A percentile compares a stretch with the other conserved stretches of the same genome.
These are phyloP conservation scores for Daboia siamensis DNA, from an alignment of 2,113 vertebrate genomes.

Conservation along the genomic window DNA sequence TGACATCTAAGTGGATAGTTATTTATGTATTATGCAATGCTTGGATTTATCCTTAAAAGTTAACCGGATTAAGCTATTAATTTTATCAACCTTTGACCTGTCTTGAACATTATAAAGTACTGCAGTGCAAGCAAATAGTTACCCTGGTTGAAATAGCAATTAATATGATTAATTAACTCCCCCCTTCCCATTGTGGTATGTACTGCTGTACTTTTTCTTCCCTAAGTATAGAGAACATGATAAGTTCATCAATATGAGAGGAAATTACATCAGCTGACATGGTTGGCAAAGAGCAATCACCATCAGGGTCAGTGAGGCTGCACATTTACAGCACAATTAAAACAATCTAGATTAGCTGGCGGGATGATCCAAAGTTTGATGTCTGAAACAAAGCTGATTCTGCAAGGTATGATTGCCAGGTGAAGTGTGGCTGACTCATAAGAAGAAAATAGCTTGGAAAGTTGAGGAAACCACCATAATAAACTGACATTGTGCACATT, in stretches of 20 bases:
- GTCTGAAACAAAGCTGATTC: slow-evolving; percentile 5
- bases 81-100: neutral
- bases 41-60: neutral
- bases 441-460: neutral
- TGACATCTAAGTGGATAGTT: neutral
- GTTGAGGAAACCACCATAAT: neutral
- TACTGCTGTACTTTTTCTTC: neutral
- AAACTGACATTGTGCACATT: neutral
- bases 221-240: neutral
- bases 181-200: neutral
- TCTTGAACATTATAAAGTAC: neutral
- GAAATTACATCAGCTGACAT: neutral
- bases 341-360: slow-evolving; percentile 8
- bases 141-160: neutral
- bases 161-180: slow-evolving; percentile 11
- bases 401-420: neutral
- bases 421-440: neutral
- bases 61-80: neutral
- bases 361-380: neutral
- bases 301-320: neutral
- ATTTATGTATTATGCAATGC: neutral
- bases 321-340: slow-evolving; percentile 3
- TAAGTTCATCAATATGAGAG: neutral
- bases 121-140: neutral
- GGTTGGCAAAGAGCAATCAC: neutral